Evolutionary conservation across 53 echinoderm and acorn worm genomes (phyloP).

Genomic region (Astropecten irregularis): DNA sequence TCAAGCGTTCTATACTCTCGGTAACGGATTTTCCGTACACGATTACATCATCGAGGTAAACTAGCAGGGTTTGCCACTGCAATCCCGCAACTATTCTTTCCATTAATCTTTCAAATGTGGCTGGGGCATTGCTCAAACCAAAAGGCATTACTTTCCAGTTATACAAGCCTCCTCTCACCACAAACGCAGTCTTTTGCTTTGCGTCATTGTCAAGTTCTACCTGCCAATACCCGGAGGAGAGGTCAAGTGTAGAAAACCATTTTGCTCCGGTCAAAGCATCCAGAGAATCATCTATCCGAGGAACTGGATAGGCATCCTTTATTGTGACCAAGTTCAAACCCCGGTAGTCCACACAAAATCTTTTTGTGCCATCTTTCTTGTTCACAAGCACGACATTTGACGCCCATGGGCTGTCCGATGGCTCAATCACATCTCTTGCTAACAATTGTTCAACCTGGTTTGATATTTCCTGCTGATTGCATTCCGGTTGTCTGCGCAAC

Average conservation of each 20-base stretch:
- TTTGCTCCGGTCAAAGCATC: constrained; percentile 55
- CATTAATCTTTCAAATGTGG: constrained; percentile 54
- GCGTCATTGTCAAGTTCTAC: constrained; percentile 55
- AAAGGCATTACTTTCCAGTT: constrained; percentile 64
- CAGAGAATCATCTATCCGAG: constrained; percentile 55
- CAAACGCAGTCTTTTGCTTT: constrained; percentile 58
- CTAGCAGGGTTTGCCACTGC: constrained; percentile 37
- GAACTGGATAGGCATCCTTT: constrained; percentile 65
- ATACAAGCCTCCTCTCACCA: constrained; percentile 58
- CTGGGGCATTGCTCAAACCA: constrained; percentile 52
- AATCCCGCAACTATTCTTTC: constrained; percentile 59
- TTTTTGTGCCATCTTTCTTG: constrained; percentile 60
- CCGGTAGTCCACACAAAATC: constrained; percentile 64
- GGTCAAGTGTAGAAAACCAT: constrained; percentile 70
- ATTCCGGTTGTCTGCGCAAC: constrained; percentile 40
- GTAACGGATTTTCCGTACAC: constrained; percentile 3
- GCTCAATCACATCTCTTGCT: constrained; percentile 35
- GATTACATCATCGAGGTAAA: constrained; percentile 34
- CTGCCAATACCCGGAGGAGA: constrained; percentile 60
- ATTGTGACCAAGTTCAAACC: constrained; percentile 57
- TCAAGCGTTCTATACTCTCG: constrained; percentile 9
- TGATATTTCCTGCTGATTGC: constrained; percentile 55
- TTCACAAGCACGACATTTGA: constrained; percentile 54
- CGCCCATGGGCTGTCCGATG: constrained; percentile 65
- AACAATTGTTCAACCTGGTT: constrained; percentile 23